A percentile compares a stretch with the other conserved stretches of the same genome.
Evolutionary conservation across 2,888 invertebrate genomes (phyloP).

Genomic region (Synanthedon tipuliformis): DNA sequence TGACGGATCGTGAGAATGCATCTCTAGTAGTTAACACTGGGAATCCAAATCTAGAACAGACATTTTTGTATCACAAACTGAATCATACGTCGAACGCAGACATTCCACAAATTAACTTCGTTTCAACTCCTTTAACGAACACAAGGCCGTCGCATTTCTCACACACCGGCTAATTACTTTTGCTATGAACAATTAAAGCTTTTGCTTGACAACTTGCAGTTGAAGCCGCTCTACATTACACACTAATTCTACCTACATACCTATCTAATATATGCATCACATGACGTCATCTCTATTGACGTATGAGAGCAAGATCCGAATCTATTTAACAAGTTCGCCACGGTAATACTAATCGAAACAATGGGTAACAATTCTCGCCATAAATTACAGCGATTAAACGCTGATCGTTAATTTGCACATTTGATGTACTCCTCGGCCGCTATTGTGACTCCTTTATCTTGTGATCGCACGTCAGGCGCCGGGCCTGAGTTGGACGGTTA

Average conservation of each 20-base stretch:
- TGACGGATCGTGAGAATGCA: conserved; percentile 3
- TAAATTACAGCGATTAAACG: conserved; percentile 5
- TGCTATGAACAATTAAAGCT: conserved; percentile 60
- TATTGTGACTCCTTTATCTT: not conserved
- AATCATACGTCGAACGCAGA: conserved; percentile 25
- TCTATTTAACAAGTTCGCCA: conserved; percentile 30
- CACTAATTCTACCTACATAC: conserved; percentile 25
- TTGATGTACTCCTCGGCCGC: not conserved
- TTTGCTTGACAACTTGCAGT: conserved; percentile 41
- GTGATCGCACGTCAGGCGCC: conserved; percentile 7
- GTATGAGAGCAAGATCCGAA: conserved; percentile 60
- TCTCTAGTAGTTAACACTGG: not conserved
- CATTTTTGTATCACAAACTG: conserved; percentile 12
- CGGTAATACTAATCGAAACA: conserved; percentile 18
- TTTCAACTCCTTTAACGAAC: conserved; percentile 17
- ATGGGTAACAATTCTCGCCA: conserved; percentile 20
- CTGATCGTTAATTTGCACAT: conserved; percentile 7
- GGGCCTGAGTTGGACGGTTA: conserved; percentile 18
- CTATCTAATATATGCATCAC: conserved; percentile 54
- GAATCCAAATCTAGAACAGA: conserved; percentile 4
- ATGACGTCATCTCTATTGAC: conserved; percentile 64
- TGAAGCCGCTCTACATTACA: conserved; percentile 37
- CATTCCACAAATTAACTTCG: conserved; percentile 15
- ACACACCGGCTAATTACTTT: conserved; percentile 31
- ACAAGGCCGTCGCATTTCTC: conserved; percentile 31